Evolutionary conservation across 2,113 vertebrate species (phyloP), one percentile per base, ranked within the genome.

Genomic region (Bujurquina vittata): DNA sequence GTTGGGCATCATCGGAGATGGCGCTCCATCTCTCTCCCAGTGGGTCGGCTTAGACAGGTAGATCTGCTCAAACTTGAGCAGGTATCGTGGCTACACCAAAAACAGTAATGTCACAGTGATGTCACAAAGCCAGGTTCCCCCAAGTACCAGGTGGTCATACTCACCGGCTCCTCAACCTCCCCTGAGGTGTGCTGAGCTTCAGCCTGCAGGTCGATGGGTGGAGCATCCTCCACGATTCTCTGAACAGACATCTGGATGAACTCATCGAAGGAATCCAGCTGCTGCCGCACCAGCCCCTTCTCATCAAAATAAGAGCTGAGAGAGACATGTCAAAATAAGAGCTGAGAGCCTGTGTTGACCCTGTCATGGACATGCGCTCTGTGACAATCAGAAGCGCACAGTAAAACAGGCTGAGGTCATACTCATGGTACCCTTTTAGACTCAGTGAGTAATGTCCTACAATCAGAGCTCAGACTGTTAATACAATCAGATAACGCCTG

Each of bases 211-310:
- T 99, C 98, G 20, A 99, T 99, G 59, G 98, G 98, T 0, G 98
- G 98, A 0, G 98, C 98, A 29, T 99, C 98, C 93, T 99, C 98
- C 81, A 99, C 98, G 55, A 99, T 99, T 93, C 98, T 97, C 93
- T 99, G 98, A 73, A 99, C 98, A 6, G 98, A 99, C 98, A 99
- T 99, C 95, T 99, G 98, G 93, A 99, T 99, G 90, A 99, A 99
- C 89, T 99, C 98, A 91, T 99, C 98, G 15, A 99, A 99, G 2
- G 98, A 99, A 93, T 99, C 98, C 95, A 99, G 74, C 90, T 99
- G 98, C 80, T 99, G 98, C 37, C 98, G 96, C 43, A 99, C 98
- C 93, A 99, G 94, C 46, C 98, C 98, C 83, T 99, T 99, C 93
- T 99, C 98, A 22, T 99, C 98, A 96, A 99, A 99, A 84, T 99